phyloP scores from a whole-genome alignment of 2,113 vertebrate genomes.

The Natator depressus region DNA sequence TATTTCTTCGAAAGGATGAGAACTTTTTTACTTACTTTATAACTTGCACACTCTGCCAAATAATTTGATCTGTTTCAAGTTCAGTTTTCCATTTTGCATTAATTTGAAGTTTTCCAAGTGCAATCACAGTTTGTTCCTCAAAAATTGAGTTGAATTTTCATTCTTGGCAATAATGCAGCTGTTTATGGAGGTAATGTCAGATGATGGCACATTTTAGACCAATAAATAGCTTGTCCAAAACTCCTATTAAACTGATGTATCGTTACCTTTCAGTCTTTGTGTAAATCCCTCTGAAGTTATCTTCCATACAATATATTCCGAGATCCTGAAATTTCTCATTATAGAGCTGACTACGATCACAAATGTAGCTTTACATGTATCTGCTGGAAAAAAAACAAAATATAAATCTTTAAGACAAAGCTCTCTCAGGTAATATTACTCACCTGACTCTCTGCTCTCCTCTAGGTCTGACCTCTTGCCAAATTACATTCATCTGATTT shows the following conservation, averaged over 20 bases:
- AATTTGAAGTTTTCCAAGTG: background rate
- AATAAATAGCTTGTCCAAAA: background rate
- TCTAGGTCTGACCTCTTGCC: background rate
- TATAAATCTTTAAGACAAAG: background rate
- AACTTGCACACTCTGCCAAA: background rate
- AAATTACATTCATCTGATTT: conserved; percentile 3
- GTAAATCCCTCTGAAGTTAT: background rate
- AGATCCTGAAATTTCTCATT: background rate
- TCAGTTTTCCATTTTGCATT: background rate
- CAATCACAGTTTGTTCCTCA: background rate
- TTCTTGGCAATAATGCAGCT: too few relatives aligned
- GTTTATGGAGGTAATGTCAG: too few relatives aligned
- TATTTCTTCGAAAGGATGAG: too few relatives aligned
- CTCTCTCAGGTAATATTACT: background rate
- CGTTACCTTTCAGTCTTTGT: background rate
- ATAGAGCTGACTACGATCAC: background rate
- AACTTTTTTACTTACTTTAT: too few relatives aligned
- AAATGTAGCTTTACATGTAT: background rate
- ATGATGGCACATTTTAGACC: too few relatives aligned
- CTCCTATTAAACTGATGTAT: background rate
- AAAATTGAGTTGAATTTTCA: background rate
- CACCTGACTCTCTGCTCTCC: background rate
- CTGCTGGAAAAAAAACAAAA: background rate
- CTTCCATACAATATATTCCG: background rate
- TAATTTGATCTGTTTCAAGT: background rate